phyloP scores from a whole-genome alignment of 1,140 invertebrate genomes.

The Zaprionus taronus region DNA sequence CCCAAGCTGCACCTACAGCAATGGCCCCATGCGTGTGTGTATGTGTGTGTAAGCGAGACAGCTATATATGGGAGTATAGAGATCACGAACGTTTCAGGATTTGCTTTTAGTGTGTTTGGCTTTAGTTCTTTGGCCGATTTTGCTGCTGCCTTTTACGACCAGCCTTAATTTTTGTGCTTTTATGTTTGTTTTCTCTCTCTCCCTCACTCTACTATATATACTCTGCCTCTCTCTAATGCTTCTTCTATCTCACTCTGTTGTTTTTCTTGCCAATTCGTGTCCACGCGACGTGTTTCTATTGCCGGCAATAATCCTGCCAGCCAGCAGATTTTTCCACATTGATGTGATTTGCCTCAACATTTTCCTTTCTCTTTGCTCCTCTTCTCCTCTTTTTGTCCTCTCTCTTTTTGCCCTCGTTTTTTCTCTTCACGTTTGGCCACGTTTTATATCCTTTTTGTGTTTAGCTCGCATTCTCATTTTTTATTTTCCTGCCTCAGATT shows the following conservation, averaged over 20 bases:
- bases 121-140: conserved; percentile 47
- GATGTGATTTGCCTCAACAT: conserved; percentile 72
- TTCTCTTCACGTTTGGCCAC: conserved; percentile 36
- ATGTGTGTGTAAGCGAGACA: conserved; percentile 8
- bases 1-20: neutral
- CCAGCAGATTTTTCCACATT: conserved; percentile 75
- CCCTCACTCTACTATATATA: neutral
- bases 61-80: conserved; percentile 21
- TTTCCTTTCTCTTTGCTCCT: conserved; percentile 41
- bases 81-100: conserved; percentile 22
- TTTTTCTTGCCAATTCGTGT: conserved; percentile 20
- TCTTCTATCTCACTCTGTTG: neutral
- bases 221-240: conserved; percentile 4
- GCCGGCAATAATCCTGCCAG: conserved; percentile 44
- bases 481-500: conserved; percentile 73
- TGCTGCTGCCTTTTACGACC: conserved; percentile 51
- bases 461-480: conserved; percentile 51
- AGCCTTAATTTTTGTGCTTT: conserved; percentile 68
- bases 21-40: neutral
- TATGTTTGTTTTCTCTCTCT: conserved; percentile 31
- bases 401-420: conserved; percentile 15
- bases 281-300: conserved; percentile 64
- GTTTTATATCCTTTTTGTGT: conserved; percentile 60
- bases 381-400: conserved; percentile 17
- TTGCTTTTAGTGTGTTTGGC: conserved; percentile 48